Conservation (phyloP, 2,113 vertebrate species). For the Chamaetylas fuelleborni region DNA sequence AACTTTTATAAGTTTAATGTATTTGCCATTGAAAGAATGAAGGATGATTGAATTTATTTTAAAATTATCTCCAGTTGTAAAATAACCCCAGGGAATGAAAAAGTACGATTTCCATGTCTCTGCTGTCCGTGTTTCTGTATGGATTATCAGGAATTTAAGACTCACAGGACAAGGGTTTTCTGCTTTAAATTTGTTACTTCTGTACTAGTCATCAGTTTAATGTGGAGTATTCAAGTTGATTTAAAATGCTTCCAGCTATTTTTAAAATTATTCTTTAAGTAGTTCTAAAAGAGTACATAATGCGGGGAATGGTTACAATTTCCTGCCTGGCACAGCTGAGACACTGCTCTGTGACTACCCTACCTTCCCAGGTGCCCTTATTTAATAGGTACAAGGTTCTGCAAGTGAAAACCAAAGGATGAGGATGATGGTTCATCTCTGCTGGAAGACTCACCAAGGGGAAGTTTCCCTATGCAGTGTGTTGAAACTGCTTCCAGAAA, state of each 20-base stretch:
- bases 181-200: background rate
- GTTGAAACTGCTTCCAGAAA: background rate
- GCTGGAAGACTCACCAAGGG: background rate
- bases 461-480: background rate
- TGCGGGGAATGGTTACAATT: background rate
- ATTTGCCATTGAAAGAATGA: background rate
- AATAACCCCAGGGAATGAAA: background rate
- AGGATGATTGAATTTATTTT: background rate
- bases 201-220: background rate
- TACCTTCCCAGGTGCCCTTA: background rate
- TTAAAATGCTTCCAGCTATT: background rate
- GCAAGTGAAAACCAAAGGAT: background rate
- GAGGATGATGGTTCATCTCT: accelerated
- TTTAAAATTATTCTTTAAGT: background rate
- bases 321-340: background rate
- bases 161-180: background rate
- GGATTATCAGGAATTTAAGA: background rate
- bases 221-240: background rate
- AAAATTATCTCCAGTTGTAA: background rate
- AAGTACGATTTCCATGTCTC: background rate
- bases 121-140: background rate
- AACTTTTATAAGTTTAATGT: background rate
- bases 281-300: background rate
- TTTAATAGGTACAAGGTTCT: background rate
- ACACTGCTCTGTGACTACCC: background rate